Percentiles rank a stretch among this genome's conserved stretches.
Conservation (phyloP, 1,140 invertebrate species). For the Tetragnatha versicolor region DNA sequence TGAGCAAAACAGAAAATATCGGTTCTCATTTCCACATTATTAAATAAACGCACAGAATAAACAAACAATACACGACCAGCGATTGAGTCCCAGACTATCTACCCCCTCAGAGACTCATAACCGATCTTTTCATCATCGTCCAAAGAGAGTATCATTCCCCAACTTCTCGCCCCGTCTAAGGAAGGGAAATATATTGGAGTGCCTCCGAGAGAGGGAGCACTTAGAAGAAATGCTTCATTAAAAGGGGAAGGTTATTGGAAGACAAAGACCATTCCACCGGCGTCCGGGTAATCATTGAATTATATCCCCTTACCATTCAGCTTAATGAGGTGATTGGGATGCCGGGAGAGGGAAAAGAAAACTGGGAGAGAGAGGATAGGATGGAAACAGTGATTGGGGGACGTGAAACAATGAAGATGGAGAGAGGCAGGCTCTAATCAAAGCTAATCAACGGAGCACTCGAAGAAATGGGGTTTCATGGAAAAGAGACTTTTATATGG, state of each 20-base stretch:
- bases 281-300: constrained; percentile 19
- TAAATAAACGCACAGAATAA: too few relatives aligned
- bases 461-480: neutral
- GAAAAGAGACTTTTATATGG: too few relatives aligned
- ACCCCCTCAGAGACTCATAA: too few relatives aligned
- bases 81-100: too few relatives aligned
- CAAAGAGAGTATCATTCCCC: too few relatives aligned
- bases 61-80: too few relatives aligned
- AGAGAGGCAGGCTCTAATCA: constrained; percentile 31
- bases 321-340: constrained; percentile 32
- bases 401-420: constrained; percentile 31
- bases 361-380: neutral
- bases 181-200: too few relatives aligned
- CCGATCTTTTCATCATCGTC: too few relatives aligned
- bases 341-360: constrained; percentile 10
- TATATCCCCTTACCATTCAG: constrained; percentile 28
- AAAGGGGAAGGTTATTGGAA: constrained; percentile 24
- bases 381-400: constrained; percentile 11
- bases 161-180: too few relatives aligned
- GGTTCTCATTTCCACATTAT: too few relatives aligned
- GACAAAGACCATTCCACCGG: neutral
- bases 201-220: neutral
- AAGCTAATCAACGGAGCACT: constrained; percentile 33
- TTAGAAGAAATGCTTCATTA: constrained; percentile 37
- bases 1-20: too few relatives aligned